These are phyloP conservation scores for Esox lucius DNA, from an alignment of 2,797 vertebrate species.

Conservation along the genomic window DNA sequence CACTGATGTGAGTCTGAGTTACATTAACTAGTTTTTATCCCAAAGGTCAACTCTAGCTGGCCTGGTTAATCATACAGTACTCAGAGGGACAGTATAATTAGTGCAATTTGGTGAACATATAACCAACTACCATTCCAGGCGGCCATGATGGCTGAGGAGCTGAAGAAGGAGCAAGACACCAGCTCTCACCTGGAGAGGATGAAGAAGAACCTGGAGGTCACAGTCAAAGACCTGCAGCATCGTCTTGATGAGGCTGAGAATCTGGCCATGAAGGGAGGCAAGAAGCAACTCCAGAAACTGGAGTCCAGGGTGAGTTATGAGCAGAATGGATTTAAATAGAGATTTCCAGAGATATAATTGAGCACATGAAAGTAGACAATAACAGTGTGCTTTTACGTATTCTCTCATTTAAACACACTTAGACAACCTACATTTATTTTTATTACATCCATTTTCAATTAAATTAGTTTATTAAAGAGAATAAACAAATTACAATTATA, in stretches of 20 bases:
- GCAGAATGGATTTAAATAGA: not conserved
- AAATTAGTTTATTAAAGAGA: too few species aligned
- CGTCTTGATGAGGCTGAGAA: too few species aligned
- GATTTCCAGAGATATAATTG: not conserved
- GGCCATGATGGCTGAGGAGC: constrained; percentile 20
- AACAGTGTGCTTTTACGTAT: not conserved
- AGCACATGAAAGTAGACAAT: too few species aligned
- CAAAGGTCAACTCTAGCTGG: not conserved
- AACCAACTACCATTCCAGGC: not conserved
- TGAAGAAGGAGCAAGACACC: too few species aligned
- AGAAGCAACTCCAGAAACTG: constrained; percentile 82
- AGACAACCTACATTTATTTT: not conserved
- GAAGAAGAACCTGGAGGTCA: too few species aligned
- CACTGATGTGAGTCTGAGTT: constrained; percentile 76
- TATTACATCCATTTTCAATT: too few species aligned
- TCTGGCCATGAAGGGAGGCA: constrained; percentile 50
- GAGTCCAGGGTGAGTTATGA: constrained; percentile 65
- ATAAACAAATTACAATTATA: not conserved
- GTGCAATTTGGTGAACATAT: too few species aligned
- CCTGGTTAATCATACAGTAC: not conserved
- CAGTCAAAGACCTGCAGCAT: too few species aligned
- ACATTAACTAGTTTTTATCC: not conserved
- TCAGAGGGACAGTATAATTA: too few species aligned
- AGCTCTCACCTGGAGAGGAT: too few species aligned
- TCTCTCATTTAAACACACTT: not conserved